These are phyloP conservation scores for Trileptium ribeirensis DNA, from an alignment of 2,888 invertebrate genomes.

Conservation along the genomic window DNA sequence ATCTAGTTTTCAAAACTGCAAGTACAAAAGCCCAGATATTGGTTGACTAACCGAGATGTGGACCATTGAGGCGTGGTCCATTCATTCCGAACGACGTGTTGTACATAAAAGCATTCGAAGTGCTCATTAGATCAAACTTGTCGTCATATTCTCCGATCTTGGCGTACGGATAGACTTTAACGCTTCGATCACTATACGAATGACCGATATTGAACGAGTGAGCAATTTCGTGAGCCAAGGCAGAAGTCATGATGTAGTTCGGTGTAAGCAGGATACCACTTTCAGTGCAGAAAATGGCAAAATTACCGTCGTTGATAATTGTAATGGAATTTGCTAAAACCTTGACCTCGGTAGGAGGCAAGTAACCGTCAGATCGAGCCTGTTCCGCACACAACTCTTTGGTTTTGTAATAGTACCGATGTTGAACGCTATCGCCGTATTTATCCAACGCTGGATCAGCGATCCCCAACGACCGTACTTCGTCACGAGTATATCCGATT, in stretches of 20 bases:
- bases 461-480: neutral
- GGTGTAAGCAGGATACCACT: conserved; percentile 46
- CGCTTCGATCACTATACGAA: conserved; percentile 45
- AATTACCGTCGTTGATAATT: conserved; percentile 41
- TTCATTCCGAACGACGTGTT: neutral
- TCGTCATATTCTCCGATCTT: conserved; percentile 46
- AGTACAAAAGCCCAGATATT: neutral
- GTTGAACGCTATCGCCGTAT: neutral
- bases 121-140: conserved; percentile 46
- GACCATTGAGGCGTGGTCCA: conserved; percentile 45
- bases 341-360: neutral
- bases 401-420: conserved; percentile 43
- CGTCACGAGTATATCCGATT: conserved; percentile 13
- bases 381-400: conserved; percentile 43
- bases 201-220: conserved; percentile 47
- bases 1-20: no score
- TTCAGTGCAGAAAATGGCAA: conserved; percentile 36
- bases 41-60: conserved; percentile 38
- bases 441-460: neutral
- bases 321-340: conserved; percentile 39
- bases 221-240: conserved; percentile 48
- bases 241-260: conserved; percentile 41
- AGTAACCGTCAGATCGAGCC: conserved; percentile 39
- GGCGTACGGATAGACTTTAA: conserved; percentile 44
- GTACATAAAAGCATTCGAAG: conserved; percentile 45